Percentiles rank a stretch among this genome's conserved stretches.
phyloP scores from a whole-genome alignment of 2,113 vertebrate genomes.

The Pipra filicauda region DNA sequence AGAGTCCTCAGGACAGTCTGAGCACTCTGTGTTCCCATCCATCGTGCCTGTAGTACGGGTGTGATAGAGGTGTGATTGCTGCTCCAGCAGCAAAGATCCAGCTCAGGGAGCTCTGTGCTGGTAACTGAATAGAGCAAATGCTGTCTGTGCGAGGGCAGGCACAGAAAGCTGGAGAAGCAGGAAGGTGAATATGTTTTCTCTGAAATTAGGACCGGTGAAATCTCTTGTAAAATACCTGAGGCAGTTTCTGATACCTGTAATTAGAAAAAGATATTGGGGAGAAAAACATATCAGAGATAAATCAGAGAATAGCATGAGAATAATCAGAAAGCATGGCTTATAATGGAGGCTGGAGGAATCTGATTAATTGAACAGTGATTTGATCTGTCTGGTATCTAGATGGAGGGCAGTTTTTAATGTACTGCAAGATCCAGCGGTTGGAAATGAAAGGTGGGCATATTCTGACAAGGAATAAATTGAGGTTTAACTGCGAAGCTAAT shows the following conservation, averaged over 20 bases:
- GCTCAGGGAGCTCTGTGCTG: neutral
- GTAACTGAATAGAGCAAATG: neutral
- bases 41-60: rapidly evolving
- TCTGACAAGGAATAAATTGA: conserved; percentile 9
- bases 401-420: neutral
- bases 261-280: neutral
- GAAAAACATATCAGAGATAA: neutral
- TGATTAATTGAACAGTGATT: neutral
- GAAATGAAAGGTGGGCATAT: neutral
- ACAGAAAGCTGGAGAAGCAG: neutral
- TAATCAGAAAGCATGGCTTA: neutral
- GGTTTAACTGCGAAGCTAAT: neutral
- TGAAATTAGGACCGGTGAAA: neutral
- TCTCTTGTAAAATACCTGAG: neutral
- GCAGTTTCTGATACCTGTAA: neutral
- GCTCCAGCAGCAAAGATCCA: neutral
- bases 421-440: neutral
- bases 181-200: neutral
- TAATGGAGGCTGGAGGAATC: neutral
- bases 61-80: neutral
- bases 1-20: neutral
- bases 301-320: neutral
- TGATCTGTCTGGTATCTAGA: neutral
- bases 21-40: neutral
- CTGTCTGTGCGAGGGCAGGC: neutral